These are phyloP conservation scores for Callospermophilus lateralis DNA, from an alignment of 2,113 vertebrate species.

Conservation along the genomic window DNA sequence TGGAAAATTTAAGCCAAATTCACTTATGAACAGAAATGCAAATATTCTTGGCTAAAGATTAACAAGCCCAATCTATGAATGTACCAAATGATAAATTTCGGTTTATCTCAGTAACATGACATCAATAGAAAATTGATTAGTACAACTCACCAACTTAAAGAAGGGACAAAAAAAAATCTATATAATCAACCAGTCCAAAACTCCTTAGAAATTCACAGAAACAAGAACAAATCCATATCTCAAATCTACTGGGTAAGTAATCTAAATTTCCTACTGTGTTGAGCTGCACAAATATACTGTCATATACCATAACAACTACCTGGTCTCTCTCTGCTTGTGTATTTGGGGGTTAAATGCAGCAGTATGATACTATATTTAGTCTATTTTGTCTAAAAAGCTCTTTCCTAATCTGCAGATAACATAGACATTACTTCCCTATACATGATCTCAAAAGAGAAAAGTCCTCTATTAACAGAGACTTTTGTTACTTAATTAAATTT, in stretches of 20 bases:
- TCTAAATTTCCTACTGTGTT: not conserved
- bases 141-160: not conserved
- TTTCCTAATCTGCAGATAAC: not conserved
- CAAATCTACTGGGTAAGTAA: not conserved
- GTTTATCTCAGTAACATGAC: not conserved
- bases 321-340: not conserved
- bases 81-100: not conserved
- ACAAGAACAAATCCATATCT: not conserved
- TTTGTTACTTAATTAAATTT: slow-evolving; percentile 31
- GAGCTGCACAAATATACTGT: not conserved
- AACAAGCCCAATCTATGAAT: not conserved
- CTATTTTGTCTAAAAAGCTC: not conserved
- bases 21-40: not conserved
- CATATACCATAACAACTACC: not conserved
- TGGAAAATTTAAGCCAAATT: slow-evolving; percentile 18
- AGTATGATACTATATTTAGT: not conserved
- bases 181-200: not conserved
- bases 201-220: not conserved
- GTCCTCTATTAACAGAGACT: not conserved
- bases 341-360: not conserved
- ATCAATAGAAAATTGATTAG: not conserved
- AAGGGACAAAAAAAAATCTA: not conserved
- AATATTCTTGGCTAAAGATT: not conserved
- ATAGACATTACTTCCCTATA: not conserved
- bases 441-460: not conserved